Evolutionary conservation across 2,888 invertebrate species (phyloP).

Genomic region (Eupithecia vulgata): DNA sequence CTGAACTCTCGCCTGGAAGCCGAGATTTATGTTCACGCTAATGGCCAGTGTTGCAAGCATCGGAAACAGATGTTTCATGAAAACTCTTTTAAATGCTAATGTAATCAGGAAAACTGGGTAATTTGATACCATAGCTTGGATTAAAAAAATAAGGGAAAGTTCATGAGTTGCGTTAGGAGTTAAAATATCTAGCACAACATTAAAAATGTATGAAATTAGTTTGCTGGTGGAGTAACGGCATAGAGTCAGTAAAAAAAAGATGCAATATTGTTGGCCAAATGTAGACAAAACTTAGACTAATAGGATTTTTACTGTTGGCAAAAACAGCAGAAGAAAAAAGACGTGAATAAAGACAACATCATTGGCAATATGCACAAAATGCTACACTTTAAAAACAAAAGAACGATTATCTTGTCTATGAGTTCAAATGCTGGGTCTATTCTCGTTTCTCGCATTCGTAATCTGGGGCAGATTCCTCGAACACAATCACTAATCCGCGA

Average conservation of each 20-base stretch:
- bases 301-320: not conserved
- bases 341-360: not conserved
- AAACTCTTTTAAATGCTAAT: constrained; percentile 41
- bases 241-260: too few relatives aligned
- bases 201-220: not conserved
- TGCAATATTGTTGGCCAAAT: too few relatives aligned
- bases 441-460: constrained; percentile 20
- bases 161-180: not conserved
- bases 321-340: not conserved
- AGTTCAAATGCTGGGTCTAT: constrained; percentile 21
- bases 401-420: constrained; percentile 31
- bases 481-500: constrained; percentile 37
- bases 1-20: constrained; percentile 22
- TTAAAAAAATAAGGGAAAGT: not conserved
- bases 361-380: constrained; percentile 20
- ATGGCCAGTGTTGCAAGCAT: constrained; percentile 36
- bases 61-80: constrained; percentile 39
- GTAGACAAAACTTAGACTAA: too few relatives aligned
- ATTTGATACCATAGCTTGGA: constrained; percentile 26
- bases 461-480: constrained; percentile 35
- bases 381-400: constrained; percentile 20
- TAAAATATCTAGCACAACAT: not conserved
- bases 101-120: constrained; percentile 32
- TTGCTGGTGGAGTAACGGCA: too few relatives aligned
- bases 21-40: constrained; percentile 34